phyloP scores from a whole-genome alignment of 2,113 vertebrate genomes.

The Alethe diademata region DNA sequence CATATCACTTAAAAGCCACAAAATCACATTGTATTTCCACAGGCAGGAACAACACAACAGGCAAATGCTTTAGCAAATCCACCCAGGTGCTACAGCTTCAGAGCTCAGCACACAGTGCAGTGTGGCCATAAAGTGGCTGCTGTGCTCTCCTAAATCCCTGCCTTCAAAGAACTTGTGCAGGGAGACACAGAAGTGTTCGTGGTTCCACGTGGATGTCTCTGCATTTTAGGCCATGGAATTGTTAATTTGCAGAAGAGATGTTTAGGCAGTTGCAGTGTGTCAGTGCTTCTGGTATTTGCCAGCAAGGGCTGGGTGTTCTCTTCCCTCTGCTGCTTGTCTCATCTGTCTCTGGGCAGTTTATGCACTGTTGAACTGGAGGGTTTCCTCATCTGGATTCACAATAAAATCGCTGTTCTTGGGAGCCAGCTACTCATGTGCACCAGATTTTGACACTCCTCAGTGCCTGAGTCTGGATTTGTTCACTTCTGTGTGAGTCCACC shows the following conservation, averaged over 20 bases:
- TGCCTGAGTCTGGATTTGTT: not conserved
- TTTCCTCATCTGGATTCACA: not conserved
- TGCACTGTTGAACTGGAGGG: not conserved
- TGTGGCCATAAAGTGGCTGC: not conserved
- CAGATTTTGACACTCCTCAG: not conserved
- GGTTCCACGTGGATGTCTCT: rapidly evolving
- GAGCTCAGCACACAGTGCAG: not conserved
- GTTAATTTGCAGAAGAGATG: not conserved
- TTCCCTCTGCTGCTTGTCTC: not conserved
- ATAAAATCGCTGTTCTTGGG: not conserved
- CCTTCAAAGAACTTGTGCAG: not conserved
- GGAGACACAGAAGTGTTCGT: rapidly evolving
- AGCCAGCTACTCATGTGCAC: not conserved
- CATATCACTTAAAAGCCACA: not conserved
- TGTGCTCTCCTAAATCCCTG: not conserved
- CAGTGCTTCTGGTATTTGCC: not conserved
- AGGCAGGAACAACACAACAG: not conserved
- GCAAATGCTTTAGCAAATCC: not conserved
- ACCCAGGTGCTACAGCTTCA: not conserved
- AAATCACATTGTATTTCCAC: not conserved
- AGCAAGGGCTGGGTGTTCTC: not conserved
- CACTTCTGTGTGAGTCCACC: not conserved
- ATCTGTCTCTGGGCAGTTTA: not conserved
- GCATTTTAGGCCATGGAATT: not conserved
- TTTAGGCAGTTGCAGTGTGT: not conserved